Conservation (phyloP, 1,140 invertebrate species). For the Diploscapter pachys region DNA sequence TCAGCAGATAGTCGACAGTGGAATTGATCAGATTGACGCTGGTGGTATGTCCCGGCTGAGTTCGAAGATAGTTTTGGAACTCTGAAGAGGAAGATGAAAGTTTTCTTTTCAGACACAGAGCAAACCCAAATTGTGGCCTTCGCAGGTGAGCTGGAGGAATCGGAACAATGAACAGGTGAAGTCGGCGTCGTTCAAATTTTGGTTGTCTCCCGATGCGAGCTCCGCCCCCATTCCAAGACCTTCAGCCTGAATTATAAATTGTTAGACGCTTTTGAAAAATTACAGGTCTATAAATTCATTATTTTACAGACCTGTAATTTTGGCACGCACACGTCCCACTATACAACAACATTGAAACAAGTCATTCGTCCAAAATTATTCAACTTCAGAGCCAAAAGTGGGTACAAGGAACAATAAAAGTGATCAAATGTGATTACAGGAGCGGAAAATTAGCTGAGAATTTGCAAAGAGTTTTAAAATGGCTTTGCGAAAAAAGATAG, state of each 20-base stretch:
- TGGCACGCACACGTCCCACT: too few species aligned
- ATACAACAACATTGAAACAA: too few species aligned
- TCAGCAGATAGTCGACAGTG: slow-evolving; percentile 93
- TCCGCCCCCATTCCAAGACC: slow-evolving; percentile 79
- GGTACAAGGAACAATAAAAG: too few species aligned
- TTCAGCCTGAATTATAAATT: slow-evolving; percentile 69
- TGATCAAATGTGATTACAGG: too few species aligned
- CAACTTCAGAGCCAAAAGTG: too few species aligned
- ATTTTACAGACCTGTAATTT: too few species aligned
- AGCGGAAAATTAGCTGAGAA: too few species aligned
- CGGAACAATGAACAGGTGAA: slow-evolving; percentile 95
- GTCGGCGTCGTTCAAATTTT: slow-evolving; percentile 98
- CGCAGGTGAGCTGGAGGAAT: slow-evolving; percentile 97
- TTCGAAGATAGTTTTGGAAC: slow-evolving; percentile 98
- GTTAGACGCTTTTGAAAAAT: too few species aligned
- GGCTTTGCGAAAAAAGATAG: too few species aligned
- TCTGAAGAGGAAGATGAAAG: slow-evolving; percentile 66
- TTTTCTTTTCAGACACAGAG: background rate
- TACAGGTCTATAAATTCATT: too few species aligned
- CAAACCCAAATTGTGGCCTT: slow-evolving; percentile 94
- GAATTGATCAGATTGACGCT: slow-evolving; percentile 98
- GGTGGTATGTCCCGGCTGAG: slow-evolving; percentile 97
- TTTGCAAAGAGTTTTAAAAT: too few species aligned
- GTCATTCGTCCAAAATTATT: too few species aligned
- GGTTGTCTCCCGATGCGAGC: slow-evolving; percentile 84